Conservation (phyloP, 2,797 vertebrate genomes). For the Molossus alvarezi region DNA sequence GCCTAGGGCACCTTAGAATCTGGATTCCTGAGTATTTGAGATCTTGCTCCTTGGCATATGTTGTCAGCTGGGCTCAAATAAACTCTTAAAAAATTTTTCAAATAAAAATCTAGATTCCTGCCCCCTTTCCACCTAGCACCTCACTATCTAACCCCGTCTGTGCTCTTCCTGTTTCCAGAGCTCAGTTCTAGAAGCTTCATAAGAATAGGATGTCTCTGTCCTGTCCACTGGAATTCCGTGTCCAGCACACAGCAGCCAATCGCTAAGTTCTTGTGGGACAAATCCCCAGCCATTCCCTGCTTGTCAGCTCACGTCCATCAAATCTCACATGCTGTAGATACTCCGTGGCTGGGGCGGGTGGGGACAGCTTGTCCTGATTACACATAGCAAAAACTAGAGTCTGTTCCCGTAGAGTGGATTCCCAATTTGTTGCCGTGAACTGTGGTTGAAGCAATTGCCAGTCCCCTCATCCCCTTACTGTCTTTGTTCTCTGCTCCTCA, state of each 20-base stretch:
- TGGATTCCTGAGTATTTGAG: background rate
- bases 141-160: background rate
- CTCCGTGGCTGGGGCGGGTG: background rate
- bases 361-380: constrained; percentile 1
- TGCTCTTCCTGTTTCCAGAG: background rate
- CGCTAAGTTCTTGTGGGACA: background rate
- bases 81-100: no score
- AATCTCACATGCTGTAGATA: background rate
- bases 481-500: background rate
- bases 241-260: background rate
- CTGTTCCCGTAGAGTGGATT: background rate
- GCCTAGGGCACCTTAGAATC: background rate
- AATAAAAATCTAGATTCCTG: background rate
- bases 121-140: background rate
- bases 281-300: background rate
- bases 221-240: background rate
- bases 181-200: background rate
- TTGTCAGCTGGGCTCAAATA: no score
- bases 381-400: background rate
- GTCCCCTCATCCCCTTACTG: no score
- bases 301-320: background rate
- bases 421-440: background rate
- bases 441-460: background rate
- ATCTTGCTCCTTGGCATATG: no score
- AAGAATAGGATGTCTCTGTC: background rate